Percentiles rank a stretch among this genome's conserved stretches.
These are phyloP conservation scores for Cottoperca gobio DNA, from an alignment of 2,797 vertebrate species.

Conservation along the genomic window DNA sequence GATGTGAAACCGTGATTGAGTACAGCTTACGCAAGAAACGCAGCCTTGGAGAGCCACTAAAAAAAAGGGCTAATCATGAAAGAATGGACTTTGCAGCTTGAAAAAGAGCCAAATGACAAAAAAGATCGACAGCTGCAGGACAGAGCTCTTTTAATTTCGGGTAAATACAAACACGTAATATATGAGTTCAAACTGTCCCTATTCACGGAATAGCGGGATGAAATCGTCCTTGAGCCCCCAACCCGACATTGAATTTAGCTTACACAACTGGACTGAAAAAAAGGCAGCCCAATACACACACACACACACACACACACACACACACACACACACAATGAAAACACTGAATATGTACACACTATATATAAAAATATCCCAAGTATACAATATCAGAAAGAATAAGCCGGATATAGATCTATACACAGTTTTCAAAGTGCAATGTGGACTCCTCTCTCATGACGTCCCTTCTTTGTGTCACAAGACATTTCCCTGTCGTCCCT, in stretches of 20 bases:
- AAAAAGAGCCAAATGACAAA: conserved; percentile 55
- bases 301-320: neutral
- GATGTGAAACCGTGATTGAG: conserved; percentile 11
- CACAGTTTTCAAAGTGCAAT: conserved; percentile 70
- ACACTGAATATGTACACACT: conserved; percentile 21
- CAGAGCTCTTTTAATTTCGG: neutral
- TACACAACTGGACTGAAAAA: conserved; percentile 47
- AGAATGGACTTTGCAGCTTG: conserved; percentile 62
- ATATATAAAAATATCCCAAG: conserved; percentile 42
- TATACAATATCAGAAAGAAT: conserved; percentile 24
- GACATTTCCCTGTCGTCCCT: neutral
- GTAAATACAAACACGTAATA: conserved; percentile 40
- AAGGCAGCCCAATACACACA: neutral
- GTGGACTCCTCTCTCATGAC: conserved; percentile 20
- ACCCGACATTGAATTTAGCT: conserved; percentile 44
- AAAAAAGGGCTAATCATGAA: conserved; percentile 34
- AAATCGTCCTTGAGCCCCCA: conserved; percentile 47
- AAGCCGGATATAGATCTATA: conserved; percentile 14
- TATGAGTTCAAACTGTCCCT: conserved; percentile 35
- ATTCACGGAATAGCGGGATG: conserved; percentile 73
- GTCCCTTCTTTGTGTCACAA: conserved; percentile 7
- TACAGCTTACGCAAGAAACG: neutral
- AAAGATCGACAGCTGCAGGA: conserved; percentile 40
- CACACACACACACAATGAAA: neutral
- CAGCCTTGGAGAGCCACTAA: neutral